Percentiles rank a stretch among this genome's conserved stretches.
Conservation (phyloP, 2,797 vertebrate genomes). For the Octomys mimax region DNA sequence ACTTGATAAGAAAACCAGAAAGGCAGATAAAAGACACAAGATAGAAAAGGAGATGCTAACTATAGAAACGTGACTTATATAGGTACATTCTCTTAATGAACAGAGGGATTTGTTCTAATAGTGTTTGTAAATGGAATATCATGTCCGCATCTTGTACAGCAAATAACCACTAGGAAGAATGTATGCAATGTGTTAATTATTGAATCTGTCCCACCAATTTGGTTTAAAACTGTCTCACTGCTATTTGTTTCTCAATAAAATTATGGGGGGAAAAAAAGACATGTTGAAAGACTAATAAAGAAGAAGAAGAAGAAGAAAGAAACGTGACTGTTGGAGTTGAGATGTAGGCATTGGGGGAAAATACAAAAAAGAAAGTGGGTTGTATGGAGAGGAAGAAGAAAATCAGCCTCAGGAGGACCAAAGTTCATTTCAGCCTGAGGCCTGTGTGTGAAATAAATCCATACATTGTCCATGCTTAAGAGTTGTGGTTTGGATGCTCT, state of each 20-base stretch:
- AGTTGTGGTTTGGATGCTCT: not conserved
- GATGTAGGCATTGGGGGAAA: not conserved
- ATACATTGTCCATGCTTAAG: not conserved
- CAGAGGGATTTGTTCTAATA: too few species aligned
- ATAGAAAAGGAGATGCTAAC: not conserved
- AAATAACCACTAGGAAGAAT: too few species aligned
- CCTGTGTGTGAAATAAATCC: not conserved
- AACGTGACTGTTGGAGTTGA: not conserved
- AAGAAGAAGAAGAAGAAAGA: not conserved
- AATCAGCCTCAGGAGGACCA: not conserved
- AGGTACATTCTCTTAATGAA: too few species aligned
- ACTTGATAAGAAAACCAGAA: slow-evolving; percentile 30
- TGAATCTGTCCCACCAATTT: too few species aligned
- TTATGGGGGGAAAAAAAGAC: too few species aligned
- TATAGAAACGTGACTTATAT: not conserved
- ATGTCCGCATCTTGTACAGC: too few species aligned
- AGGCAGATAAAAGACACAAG: not conserved
- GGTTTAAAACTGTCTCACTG: too few species aligned
- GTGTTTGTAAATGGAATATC: too few species aligned
- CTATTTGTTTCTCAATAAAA: too few species aligned
- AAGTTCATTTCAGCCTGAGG: not conserved
- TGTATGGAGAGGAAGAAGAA: not conserved
- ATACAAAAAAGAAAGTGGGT: too few species aligned
- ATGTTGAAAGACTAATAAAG: too few species aligned
- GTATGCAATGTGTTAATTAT: too few species aligned